Conservation (phyloP, 2,888 invertebrate species). For the Scaptomyza reducta region DNA sequence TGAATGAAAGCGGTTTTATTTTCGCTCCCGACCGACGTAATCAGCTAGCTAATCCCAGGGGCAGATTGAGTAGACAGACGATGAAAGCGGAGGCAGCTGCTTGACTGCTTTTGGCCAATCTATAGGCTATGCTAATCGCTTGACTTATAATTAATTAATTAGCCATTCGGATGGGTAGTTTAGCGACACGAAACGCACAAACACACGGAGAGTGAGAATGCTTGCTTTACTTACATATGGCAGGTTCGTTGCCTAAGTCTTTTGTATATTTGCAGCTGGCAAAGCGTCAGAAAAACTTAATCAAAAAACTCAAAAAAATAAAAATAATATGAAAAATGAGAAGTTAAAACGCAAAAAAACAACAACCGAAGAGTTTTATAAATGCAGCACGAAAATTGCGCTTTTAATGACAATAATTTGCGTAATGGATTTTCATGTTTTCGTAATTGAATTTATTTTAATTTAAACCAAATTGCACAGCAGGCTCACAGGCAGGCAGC, state of each 20-base stretch:
- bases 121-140: constrained; percentile 66
- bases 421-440: constrained; percentile 84
- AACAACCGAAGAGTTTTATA: constrained; percentile 44
- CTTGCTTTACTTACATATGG: constrained; percentile 23
- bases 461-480: constrained; percentile 81
- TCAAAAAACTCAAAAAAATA: constrained; percentile 51
- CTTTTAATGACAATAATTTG: constrained; percentile 83
- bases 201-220: neutral
- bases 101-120: constrained; percentile 43
- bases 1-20: constrained; percentile 69
- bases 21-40: constrained; percentile 43
- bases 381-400: constrained; percentile 74
- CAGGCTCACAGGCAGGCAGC: constrained; percentile 11
- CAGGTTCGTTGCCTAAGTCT: constrained; percentile 61
- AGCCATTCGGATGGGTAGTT: constrained; percentile 44
- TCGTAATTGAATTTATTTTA: constrained; percentile 85
- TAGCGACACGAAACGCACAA: constrained; percentile 5
- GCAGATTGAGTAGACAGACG: constrained; percentile 28
- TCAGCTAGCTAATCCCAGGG: constrained; percentile 53
- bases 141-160: constrained; percentile 76
- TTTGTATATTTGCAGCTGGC: constrained; percentile 39
- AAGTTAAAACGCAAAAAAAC: neutral
- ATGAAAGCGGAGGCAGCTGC: constrained; percentile 59
- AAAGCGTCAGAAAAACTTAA: constrained; percentile 71
- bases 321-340: constrained; percentile 4